Base-by-base conservation (phyloP, 53 echinoderm and acorn worm species). In the Arbacia lixula region DNA sequence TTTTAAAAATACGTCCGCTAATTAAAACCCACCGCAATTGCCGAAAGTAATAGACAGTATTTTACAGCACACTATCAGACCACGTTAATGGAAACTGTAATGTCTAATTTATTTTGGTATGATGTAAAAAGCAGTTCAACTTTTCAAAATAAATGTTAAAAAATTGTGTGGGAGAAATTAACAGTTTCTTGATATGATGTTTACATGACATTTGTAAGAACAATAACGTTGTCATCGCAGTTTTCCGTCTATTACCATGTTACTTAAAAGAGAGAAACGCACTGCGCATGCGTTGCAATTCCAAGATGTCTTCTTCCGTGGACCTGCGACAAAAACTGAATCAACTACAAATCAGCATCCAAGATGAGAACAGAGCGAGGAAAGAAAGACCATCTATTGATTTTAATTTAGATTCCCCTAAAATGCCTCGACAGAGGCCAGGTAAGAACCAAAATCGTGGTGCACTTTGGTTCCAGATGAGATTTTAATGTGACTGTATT, bases 221-320 rank as follows among this genome's bases (percentile, higher is more conserved):
- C n/a, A n/a, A n/a, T n/a, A n/a, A n/a, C n/a, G n/a, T n/a, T n/a
- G n/a, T n/a, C n/a, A n/a, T n/a, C n/a, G n/a, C n/a, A n/a, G n/a
- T n/a, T n/a, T n/a, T n/a, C n/a, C 29, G 58, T 58, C 27, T 58
- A 58, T 58, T 58, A 58, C 25, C 58, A 6, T 57, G 29, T n/a
- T n/a, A n/a, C 29, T 25, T 58, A 58, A 58, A 58, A 27, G 25
- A 58, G 17, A 68, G 21, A 68, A 22, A 12, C 38, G 16, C 25
- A 11, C 14, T 71, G 71, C 71, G 71, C 71, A 71, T 71, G 71
- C 71, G 71, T 71, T 38, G 26, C 29, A 71, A 71, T 71, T 71
- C 78, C 87, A 90, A 93, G 85, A 93, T 93, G 93, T 90, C 93
- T 84, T 93, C 93, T 87, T 90, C 93, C 87, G 66, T 89, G 60